Percentiles rank a stretch among this genome's conserved stretches.
These are phyloP conservation scores for Chironomus tentans DNA, from an alignment of 2,888 invertebrate genomes.

Conservation along the genomic window DNA sequence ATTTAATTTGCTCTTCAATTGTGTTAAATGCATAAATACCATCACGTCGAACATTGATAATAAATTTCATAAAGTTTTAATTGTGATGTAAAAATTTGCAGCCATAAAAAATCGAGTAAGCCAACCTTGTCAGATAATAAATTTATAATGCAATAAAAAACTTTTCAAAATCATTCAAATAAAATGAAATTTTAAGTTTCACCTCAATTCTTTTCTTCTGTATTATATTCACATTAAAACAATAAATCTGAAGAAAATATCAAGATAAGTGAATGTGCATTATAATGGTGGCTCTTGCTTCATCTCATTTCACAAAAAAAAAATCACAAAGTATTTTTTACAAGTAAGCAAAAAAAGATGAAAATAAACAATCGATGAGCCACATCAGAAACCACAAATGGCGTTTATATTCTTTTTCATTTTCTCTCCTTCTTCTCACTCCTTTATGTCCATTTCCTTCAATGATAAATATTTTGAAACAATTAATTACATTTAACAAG, in stretches of 20 bases:
- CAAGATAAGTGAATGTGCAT: background rate
- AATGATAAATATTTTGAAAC: slow-evolving; percentile 23
- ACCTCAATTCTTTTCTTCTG: too few species aligned
- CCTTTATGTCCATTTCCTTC: background rate
- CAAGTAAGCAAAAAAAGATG: background rate
- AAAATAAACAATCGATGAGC: background rate
- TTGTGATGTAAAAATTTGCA: too few species aligned
- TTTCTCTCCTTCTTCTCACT: background rate
- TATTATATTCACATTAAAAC: background rate
- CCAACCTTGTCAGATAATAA: too few species aligned
- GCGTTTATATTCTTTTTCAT: slow-evolving; percentile 20
- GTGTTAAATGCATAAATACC: too few species aligned
- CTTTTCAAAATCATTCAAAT: too few species aligned
- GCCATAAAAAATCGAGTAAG: too few species aligned
- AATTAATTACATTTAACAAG: slow-evolving; percentile 24
- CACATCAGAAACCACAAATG: slow-evolving; percentile 13
- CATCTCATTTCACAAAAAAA: background rate
- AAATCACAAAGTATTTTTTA: background rate
- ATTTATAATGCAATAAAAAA: too few species aligned
- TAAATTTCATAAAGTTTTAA: too few species aligned
- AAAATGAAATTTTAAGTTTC: too few species aligned
- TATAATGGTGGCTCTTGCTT: background rate
- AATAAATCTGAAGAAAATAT: background rate
- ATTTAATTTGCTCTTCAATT: too few species aligned
- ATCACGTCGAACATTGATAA: too few species aligned